phyloP scores from a whole-genome alignment of 2,888 invertebrate species.

The Tinea semifulvella region DNA sequence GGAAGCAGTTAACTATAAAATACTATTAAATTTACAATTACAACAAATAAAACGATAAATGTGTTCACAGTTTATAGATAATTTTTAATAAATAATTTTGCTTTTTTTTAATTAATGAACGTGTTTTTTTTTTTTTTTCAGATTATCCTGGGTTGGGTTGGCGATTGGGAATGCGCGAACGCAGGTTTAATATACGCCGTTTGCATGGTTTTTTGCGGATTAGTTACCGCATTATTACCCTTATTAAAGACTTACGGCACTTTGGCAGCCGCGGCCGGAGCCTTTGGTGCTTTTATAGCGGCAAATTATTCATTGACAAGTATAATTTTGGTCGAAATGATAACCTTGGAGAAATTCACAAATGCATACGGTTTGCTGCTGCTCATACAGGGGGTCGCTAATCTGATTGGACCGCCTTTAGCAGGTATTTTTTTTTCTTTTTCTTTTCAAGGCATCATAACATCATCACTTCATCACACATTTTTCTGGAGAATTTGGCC shows the following conservation, averaged over 20 bases:
- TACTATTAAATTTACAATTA: too few species aligned
- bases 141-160: slow-evolving; percentile 87
- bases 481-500: too few species aligned
- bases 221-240: slow-evolving; percentile 73
- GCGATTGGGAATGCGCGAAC: slow-evolving; percentile 82
- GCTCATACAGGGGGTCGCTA: slow-evolving; percentile 89
- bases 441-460: too few species aligned
- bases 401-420: slow-evolving; percentile 88
- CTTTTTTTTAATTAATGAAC: too few species aligned
- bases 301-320: slow-evolving; percentile 93
- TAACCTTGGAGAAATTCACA: slow-evolving; percentile 90
- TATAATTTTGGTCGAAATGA: slow-evolving; percentile 88
- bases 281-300: slow-evolving; percentile 89
- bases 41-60: too few species aligned
- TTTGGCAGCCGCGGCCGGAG: slow-evolving; percentile 73
- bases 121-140: too few species aligned
- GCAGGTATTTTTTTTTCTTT: slow-evolving; percentile 72
- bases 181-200: slow-evolving; percentile 82
- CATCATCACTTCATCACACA: too few species aligned
- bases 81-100: too few species aligned
- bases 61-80: too few species aligned
- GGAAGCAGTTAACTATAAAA: too few species aligned
- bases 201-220: slow-evolving; percentile 79
- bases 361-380: slow-evolving; percentile 90
- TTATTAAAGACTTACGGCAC: slow-evolving; percentile 63